Evolutionary conservation across 2,113 vertebrate species (phyloP).

Genomic region (Apaloderma vittatum): DNA sequence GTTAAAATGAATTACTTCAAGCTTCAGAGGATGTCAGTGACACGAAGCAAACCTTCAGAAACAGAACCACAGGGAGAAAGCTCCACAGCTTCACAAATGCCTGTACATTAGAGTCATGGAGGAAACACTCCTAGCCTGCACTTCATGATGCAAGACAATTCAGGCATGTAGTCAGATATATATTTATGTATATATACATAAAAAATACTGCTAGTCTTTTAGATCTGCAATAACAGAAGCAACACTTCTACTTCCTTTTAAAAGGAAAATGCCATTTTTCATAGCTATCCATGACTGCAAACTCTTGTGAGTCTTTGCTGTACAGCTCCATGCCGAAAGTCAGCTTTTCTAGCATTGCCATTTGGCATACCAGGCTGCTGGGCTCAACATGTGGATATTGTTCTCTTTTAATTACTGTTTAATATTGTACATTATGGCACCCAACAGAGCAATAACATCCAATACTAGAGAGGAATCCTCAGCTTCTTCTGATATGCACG

Average conservation of each 20-base stretch:
- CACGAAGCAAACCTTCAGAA: not conserved
- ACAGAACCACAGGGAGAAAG: not conserved
- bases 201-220: not conserved
- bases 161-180: not conserved
- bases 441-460: not conserved
- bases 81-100: not conserved
- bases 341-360: accelerated
- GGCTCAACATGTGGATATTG: not conserved
- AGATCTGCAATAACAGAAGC: not conserved
- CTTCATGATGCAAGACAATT: not conserved
- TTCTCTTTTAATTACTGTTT: not conserved
- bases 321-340: not conserved
- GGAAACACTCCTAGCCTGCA: not conserved
- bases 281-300: not conserved
- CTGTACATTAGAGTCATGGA: accelerated
- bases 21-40: not conserved
- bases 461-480: not conserved
- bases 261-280: not conserved
- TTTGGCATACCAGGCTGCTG: not conserved
- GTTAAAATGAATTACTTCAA: not conserved
- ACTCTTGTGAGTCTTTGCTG: not conserved
- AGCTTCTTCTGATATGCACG: accelerated
- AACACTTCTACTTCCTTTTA: not conserved
- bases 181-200: no score
- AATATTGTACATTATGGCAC: not conserved